Percentiles rank a stretch among this genome's conserved stretches.
Conservation (phyloP, 2,797 vertebrate genomes). For the Discoglossus pictus region DNA sequence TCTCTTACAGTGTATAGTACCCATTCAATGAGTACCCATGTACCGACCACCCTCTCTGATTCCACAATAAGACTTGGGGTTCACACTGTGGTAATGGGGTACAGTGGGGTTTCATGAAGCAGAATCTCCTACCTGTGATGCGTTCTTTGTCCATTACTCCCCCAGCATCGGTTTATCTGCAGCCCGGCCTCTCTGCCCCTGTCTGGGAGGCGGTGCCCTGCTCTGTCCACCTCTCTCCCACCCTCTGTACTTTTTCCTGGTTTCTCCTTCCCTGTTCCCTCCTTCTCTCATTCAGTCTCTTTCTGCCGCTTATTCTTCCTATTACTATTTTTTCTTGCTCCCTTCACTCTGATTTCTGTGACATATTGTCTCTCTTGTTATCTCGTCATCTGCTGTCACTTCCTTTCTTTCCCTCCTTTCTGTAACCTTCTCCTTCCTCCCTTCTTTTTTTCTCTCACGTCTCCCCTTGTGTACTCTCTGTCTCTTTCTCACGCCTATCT, state of each 20-base stretch:
- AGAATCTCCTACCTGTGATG: slow-evolving; percentile 46
- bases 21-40: background rate
- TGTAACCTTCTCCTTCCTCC: too few relatives aligned
- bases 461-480: too few relatives aligned
- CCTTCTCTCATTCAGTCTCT: too few relatives aligned
- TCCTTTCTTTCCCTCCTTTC: too few relatives aligned
- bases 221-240: slow-evolving; percentile 25
- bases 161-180: slow-evolving; percentile 48
- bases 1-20: too few relatives aligned
- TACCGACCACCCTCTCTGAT: background rate
- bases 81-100: background rate
- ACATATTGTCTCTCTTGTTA: too few relatives aligned
- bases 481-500: too few relatives aligned
- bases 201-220: slow-evolving; percentile 41
- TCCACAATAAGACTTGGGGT: background rate
- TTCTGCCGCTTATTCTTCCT: too few relatives aligned
- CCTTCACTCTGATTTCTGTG: too few relatives aligned
- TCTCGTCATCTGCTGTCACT: too few relatives aligned
- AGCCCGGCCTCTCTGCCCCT: slow-evolving; percentile 48
- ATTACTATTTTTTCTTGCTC: too few relatives aligned
- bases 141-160: slow-evolving; percentile 51
- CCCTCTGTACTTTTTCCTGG: slow-evolving; percentile 12
- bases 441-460: too few relatives aligned
- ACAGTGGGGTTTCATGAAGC: slow-evolving; percentile 25
- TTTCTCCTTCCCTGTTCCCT: slow-evolving; percentile 5